Base-by-base conservation (phyloP, 2,797 vertebrate species). In the Danio albolineatus region DNA sequence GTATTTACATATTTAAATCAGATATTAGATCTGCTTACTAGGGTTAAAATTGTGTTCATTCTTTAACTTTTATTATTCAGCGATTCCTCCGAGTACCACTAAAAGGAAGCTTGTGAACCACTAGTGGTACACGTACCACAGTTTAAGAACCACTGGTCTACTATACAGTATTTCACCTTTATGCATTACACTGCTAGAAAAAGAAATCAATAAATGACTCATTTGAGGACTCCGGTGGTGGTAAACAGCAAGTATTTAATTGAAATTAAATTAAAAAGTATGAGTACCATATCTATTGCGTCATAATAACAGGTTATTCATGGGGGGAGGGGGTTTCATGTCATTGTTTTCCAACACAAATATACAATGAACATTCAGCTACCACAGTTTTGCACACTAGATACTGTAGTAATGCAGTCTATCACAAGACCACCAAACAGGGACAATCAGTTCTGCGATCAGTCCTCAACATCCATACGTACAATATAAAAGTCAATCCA, bases 211-310 rank as follows among this genome's bases (percentile, higher is more conserved):
- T n/a, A n/a, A n/a, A n/a, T n/a, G n/a, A 74, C 46, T 44, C 2
- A 10, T 28, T 4, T n/a, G 7, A 76, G 10, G 61, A 84, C 71
- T 70, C 88, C 87, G 77, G 91, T 94, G 94, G 95, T 97, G 96
- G 95, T 96, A 97, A 97, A 98, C 96, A 98, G 95, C 94, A 95
- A 95, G 94, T 96, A 95, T 98, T 98, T 98, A 95, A 98, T 98
- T 95, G 93, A 96, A 97, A 97, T 94, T 88, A 93, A 95, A 95
- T 94, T 91, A 95, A 95, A 94, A 96, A 94, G 79, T 89, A 95
- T 95, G 95, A 94, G 94, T 97, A 97, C 94, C 96, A 96, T 95
- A 95, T 95, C 96, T 98, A 97, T 95, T 97, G 96, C 95, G 94
- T 97, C 96, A 92, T 95, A 95, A 95, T 94, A 92, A 95, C 94